Percentiles rank a stretch among this genome's conserved stretches.
phyloP scores from a whole-genome alignment of 2,888 invertebrate species.

The Drosophila acutilabella region DNA sequence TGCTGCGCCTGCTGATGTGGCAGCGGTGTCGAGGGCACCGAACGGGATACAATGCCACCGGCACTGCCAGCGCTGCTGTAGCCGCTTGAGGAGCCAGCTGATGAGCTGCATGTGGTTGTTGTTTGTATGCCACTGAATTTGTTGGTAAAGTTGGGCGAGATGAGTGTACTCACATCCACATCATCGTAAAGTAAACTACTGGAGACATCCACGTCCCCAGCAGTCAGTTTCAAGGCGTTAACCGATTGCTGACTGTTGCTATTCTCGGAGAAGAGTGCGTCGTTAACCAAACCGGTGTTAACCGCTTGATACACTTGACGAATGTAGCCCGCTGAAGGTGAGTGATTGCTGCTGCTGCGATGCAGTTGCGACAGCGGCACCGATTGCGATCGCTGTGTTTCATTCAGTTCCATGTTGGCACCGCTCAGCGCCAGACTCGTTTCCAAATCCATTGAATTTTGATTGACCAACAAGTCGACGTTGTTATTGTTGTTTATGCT shows the following conservation, averaged over 20 bases:
- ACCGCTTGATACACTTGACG: conserved; percentile 57
- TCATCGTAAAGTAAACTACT: conserved; percentile 68
- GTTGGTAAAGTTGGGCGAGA: conserved; percentile 78
- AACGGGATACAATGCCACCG: conserved; percentile 86
- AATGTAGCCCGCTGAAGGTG: conserved; percentile 81
- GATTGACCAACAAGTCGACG: conserved; percentile 78
- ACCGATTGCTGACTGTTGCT: conserved; percentile 78
- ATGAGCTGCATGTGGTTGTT: conserved; percentile 79
- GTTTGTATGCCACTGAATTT: conserved; percentile 76
- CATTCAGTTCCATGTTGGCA: conserved; percentile 62
- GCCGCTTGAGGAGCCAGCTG: conserved; percentile 81
- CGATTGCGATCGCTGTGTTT: conserved; percentile 89
- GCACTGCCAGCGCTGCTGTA: conserved; percentile 79
- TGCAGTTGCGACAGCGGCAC: conserved; percentile 88
- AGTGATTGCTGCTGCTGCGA: conserved; percentile 69
- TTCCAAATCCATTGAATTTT: conserved; percentile 83
- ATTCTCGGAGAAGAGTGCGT: conserved; percentile 77
- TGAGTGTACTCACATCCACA: conserved; percentile 80
- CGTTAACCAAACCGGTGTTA: conserved; percentile 24
- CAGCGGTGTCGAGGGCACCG: conserved; percentile 89
- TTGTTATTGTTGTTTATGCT: conserved; percentile 80
- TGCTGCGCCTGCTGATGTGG: conserved; percentile 84
- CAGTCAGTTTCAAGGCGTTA: conserved; percentile 60
- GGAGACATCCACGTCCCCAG: conserved; percentile 63
- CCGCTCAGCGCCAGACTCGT: conserved; percentile 72